These are phyloP conservation scores for Nycticryphes semicollaris DNA, from an alignment of 2,113 vertebrate species.

Conservation along the genomic window DNA sequence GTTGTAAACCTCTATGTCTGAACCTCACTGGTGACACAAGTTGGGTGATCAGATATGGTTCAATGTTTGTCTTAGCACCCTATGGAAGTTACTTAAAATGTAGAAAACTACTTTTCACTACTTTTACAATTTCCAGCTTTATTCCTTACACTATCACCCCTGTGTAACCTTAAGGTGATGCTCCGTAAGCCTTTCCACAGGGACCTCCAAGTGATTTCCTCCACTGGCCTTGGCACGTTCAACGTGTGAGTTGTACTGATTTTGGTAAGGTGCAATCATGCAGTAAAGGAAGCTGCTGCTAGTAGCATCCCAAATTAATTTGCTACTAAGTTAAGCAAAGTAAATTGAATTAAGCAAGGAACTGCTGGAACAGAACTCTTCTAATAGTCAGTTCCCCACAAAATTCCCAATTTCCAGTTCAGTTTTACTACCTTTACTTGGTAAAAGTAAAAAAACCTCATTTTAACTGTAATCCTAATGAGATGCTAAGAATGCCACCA, in stretches of 20 bases:
- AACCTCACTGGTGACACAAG: rapidly evolving
- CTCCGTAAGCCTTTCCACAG: too few relatives aligned
- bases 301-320: background rate
- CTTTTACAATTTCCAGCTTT: rapidly evolving
- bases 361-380: background rate
- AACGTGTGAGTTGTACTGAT: background rate
- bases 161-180: background rate
- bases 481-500: background rate
- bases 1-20: background rate
- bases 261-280: background rate
- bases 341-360: background rate
- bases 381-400: background rate
- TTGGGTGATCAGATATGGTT: background rate
- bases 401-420: background rate
- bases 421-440: background rate
- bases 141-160: background rate
- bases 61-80: background rate
- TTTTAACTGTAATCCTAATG: background rate
- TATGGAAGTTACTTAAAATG: background rate
- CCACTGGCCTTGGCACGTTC: background rate
- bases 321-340: background rate
- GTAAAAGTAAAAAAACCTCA: background rate
- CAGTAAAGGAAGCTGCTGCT: background rate
- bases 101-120: background rate
- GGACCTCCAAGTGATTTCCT: background rate